These are phyloP conservation scores for Coptodon bakossiorum DNA, from an alignment of 2,113 vertebrate species.

Conservation along the genomic window DNA sequence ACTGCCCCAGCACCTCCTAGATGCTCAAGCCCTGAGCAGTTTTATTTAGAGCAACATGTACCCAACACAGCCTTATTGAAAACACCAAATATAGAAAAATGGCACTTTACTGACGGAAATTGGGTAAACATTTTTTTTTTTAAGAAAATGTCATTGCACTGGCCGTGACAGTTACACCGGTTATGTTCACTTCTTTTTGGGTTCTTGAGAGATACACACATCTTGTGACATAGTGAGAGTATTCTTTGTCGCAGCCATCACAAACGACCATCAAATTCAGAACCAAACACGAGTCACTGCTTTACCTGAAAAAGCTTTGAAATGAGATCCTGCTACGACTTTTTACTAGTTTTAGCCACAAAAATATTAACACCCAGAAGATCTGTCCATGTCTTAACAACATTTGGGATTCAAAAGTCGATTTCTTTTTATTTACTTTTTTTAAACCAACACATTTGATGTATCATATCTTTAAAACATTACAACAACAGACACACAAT, in stretches of 20 bases:
- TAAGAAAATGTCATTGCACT: not conserved
- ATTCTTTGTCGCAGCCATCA: not conserved
- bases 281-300: not conserved
- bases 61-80: not conserved
- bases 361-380: not conserved
- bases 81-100: not conserved
- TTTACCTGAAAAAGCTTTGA: not conserved
- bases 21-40: not conserved
- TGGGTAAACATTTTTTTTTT: not conserved
- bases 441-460: not conserved
- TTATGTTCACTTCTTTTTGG: not conserved
- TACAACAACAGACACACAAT: not conserved
- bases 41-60: not conserved
- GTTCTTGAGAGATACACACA: not conserved
- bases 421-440: not conserved
- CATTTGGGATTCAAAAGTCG: not conserved
- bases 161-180: not conserved
- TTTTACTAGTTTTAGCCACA: not conserved
- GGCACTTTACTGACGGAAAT: not conserved
- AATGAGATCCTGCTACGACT: not conserved
- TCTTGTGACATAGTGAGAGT: not conserved
- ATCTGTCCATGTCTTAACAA: not conserved
- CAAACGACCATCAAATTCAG: not conserved
- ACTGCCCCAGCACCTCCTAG: not conserved
- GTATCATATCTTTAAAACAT: not conserved